A percentile compares a stretch with the other conserved stretches of the same genome.
These are phyloP conservation scores for Caenorhabditis inopinata DNA, from an alignment of 1,140 invertebrate species.

Conservation along the genomic window DNA sequence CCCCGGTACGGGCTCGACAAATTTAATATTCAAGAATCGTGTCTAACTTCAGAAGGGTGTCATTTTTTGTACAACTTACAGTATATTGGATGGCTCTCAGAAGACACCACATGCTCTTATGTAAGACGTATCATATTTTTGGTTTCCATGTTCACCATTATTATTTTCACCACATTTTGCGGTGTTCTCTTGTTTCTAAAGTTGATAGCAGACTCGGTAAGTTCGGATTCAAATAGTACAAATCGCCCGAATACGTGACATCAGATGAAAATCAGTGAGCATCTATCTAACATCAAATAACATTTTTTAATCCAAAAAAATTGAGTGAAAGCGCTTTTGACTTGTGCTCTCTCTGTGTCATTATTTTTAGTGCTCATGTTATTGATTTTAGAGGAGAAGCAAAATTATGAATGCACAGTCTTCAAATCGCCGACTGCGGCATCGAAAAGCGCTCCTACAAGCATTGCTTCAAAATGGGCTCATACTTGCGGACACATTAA, in stretches of 20 bases:
- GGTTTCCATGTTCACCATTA: not conserved
- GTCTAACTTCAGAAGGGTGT: not conserved
- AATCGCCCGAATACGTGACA: no score
- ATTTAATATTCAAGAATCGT: not conserved
- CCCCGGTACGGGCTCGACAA: not conserved
- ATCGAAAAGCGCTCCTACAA: not conserved
- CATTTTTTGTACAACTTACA: constrained; percentile 1
- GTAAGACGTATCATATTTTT: not conserved
- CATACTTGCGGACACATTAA: not conserved
- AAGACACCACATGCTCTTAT: not conserved
- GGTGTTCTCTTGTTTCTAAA: not conserved
- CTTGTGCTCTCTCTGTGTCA: no score
- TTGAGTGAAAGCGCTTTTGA: no score
- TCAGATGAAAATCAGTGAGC: no score
- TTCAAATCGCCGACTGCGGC: not conserved
- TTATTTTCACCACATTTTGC: not conserved
- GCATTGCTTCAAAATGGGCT: not conserved
- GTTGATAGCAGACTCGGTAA: not conserved
- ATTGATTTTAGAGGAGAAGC: not conserved
- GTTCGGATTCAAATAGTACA: not conserved
- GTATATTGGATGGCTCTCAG: not conserved
- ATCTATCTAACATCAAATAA: no score
- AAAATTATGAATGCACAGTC: not conserved
- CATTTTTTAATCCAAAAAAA: no score
- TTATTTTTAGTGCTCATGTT: not conserved